Conservation (phyloP, 1,140 invertebrate genomes). For the Drosophila navojoa region DNA sequence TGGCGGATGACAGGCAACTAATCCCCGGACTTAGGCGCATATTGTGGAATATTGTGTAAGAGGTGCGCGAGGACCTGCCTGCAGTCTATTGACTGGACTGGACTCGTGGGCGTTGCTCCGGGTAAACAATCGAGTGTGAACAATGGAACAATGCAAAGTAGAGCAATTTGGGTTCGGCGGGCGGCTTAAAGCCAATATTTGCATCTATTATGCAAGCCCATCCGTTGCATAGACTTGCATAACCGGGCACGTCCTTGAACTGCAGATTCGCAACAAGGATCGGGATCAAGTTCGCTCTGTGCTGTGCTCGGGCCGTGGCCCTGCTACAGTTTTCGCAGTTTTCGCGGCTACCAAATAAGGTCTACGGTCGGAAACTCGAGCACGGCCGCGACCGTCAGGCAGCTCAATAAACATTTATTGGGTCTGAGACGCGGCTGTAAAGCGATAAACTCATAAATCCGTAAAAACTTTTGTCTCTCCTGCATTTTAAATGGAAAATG, state of each 20-base stretch:
- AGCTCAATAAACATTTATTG: constrained; percentile 76
- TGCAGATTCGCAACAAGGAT: constrained; percentile 20
- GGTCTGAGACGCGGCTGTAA: constrained; percentile 59
- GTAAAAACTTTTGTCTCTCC: constrained; percentile 66
- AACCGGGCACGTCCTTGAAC: constrained; percentile 66
- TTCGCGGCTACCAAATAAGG: constrained; percentile 71
- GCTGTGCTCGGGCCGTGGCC: constrained; percentile 32
- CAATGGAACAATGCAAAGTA: constrained; percentile 69
- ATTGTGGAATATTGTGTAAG: constrained; percentile 73
- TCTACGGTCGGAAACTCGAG: constrained; percentile 68
- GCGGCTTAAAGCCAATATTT: constrained; percentile 65
- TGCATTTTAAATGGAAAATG: constrained; percentile 76
- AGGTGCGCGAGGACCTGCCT: constrained; percentile 52
- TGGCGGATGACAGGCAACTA: constrained; percentile 53
- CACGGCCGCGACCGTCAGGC: constrained; percentile 39
- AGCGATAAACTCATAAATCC: constrained; percentile 78
- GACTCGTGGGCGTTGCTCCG: constrained; percentile 62
- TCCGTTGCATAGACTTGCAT: constrained; percentile 78
- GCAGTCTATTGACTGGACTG: constrained; percentile 47
- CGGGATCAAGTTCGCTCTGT: constrained; percentile 2
- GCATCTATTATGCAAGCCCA: constrained; percentile 76
- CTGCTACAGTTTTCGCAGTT: constrained; percentile 71
- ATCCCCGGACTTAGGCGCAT: constrained; percentile 65
- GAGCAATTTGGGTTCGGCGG: constrained; percentile 60
- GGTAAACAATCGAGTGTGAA: constrained; percentile 40